phyloP scores from a whole-genome alignment of 2,113 vertebrate species.

The Cebus imitator region DNA sequence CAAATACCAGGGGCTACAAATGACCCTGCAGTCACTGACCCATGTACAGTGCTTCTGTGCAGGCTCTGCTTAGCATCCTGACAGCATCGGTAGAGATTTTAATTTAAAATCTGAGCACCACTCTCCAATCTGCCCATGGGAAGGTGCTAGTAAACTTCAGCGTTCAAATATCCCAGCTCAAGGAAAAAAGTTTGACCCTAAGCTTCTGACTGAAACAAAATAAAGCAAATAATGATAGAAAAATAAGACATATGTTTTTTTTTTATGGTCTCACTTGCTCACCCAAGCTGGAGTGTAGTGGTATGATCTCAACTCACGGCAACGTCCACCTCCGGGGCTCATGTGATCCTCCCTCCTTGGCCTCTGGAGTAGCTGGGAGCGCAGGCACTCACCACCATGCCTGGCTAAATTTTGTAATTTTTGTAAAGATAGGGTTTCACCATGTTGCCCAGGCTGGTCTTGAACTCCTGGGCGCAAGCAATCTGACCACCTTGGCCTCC shows the following conservation, averaged over 20 bases:
- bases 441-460: too few relatives aligned
- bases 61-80: not conserved
- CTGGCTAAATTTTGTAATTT: too few relatives aligned
- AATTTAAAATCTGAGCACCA: not conserved
- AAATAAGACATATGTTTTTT: not conserved
- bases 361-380: too few relatives aligned
- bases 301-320: too few relatives aligned
- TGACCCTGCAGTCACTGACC: not conserved
- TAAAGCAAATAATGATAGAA: not conserved
- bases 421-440: too few relatives aligned
- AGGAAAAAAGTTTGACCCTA: not conserved
- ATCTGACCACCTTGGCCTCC: too few relatives aligned
- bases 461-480: too few relatives aligned
- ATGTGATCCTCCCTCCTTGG: too few relatives aligned
- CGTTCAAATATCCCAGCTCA: not conserved
- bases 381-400: too few relatives aligned
- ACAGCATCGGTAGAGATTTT: not conserved
- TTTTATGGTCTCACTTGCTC: too few relatives aligned
- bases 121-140: not conserved
- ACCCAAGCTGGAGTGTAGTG: too few relatives aligned
- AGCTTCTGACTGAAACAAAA: not conserved
- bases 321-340: too few relatives aligned
- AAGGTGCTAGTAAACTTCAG: not conserved
- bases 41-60: accelerated
- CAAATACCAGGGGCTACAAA: accelerated